phyloP scores from a whole-genome alignment of 2,113 vertebrate genomes.

The Mugil cephalus region DNA sequence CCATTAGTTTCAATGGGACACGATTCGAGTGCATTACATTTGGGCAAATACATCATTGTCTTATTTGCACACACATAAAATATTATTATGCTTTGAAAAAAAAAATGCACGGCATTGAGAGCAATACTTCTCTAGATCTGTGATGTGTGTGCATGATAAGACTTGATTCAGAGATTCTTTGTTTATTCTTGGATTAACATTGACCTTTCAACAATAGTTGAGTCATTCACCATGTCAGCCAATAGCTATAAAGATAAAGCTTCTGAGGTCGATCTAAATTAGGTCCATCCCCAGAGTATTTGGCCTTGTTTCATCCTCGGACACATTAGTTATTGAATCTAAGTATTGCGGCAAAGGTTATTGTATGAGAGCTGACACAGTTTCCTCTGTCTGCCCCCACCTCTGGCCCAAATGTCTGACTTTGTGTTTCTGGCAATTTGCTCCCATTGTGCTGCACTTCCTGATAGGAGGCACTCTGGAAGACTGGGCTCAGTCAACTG shows the following conservation, averaged over 20 bases:
- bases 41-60: too few species aligned
- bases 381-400: conserved; percentile 73
- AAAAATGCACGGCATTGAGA: too few species aligned
- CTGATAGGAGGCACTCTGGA: conserved; percentile 82
- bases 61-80: too few species aligned
- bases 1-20: too few species aligned
- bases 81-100: too few species aligned
- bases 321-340: conserved; percentile 36
- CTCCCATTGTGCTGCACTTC: conserved; percentile 85
- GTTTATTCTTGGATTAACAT: neutral
- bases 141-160: too few species aligned
- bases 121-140: too few species aligned
- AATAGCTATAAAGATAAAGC: neutral
- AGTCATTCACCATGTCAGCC: neutral
- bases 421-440: conserved; percentile 84
- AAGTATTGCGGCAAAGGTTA: conserved; percentile 33
- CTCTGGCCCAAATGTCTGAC: conserved; percentile 79
- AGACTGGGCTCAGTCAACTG: conserved; percentile 83
- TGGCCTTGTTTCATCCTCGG: neutral
- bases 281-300: neutral
- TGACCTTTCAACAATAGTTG: neutral
- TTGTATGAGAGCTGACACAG: conserved; percentile 69
- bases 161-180: neutral
- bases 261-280: neutral
- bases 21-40: too few species aligned